Evolutionary conservation across 2,888 invertebrate genomes (phyloP), one percentile per base, ranked within the genome.

Genomic region (Escarpia spicata): DNA sequence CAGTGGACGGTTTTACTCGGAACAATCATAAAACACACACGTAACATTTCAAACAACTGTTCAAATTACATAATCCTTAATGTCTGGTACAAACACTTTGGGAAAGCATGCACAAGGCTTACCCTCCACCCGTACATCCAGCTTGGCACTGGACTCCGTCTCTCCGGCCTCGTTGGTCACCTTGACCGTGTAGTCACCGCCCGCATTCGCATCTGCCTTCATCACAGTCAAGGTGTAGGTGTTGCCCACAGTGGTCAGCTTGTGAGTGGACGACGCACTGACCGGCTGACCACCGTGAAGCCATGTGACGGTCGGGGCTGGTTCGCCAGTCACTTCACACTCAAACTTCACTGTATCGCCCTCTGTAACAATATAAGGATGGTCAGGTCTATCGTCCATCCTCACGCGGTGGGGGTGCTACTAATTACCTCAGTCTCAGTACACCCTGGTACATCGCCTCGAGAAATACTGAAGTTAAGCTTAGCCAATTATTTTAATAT

Each of bases 131-230:
- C 94, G 93, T 10, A 98, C 98, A 31, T 97, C 97, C 6, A 98
- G 96, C 31, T 97, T 97, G 10, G 98, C 98, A 89, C 97, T 97
- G 0, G 98, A 98, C 95, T 98, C 98, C 8, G 98, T 98, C 93
- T 97, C 97, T 91, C 99, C 99, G 60, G 98, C 97, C 90, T 98
- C 97, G 96, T 99, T 99, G 1, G 98, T 98, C n/a, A 99, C 99
- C 93, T 98, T 97, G 96, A 99, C 98, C 10, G 98, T 99, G 96
- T 99, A 99, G 92, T 97, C 97, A 0, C 98, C 98, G 0, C 98
- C 97, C 96, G 98, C 98, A 95, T 98, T 98, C 0, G 97, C 97
- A 95, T 98, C 98, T 0, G 98, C 98, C 96, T 98, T 98, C 95
- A 98, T 98, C 93, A 98, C 98, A 0, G 97, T 97, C 92, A 98